Percentiles rank a stretch among this genome's conserved stretches.
Conservation (phyloP, 2,797 vertebrate genomes). For the Tangara arthus region DNA sequence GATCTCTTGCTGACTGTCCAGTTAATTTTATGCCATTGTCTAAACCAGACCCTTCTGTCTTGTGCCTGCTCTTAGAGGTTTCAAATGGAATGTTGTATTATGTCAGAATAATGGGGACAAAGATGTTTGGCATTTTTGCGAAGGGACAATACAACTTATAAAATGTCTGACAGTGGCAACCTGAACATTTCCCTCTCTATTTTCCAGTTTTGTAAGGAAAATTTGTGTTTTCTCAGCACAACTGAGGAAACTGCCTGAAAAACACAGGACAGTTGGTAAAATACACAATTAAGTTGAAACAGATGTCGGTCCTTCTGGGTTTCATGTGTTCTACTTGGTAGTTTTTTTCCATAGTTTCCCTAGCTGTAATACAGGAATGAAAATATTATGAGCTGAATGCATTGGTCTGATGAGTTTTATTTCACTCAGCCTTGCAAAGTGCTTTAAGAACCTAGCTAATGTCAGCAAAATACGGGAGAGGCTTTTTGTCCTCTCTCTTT, state of each 20-base stretch:
- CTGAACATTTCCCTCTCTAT: background rate
- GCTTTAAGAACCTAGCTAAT: background rate
- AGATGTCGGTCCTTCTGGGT: background rate
- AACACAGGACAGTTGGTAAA: background rate
- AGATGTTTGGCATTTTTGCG: background rate
- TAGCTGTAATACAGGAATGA: background rate
- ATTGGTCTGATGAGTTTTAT: background rate
- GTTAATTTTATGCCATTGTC: background rate
- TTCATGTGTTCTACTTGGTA: rapidly evolving
- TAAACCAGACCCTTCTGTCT: background rate
- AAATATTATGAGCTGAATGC: background rate
- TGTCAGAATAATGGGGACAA: background rate
- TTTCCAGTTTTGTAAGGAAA: background rate
- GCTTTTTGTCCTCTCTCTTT: background rate
- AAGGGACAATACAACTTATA: background rate
- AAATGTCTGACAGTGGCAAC: background rate
- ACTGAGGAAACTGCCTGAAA: background rate
- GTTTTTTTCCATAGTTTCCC: background rate
- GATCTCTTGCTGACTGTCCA: background rate
- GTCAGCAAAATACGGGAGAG: background rate
- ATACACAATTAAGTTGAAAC: background rate
- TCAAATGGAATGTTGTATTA: background rate
- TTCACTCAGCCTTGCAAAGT: background rate
- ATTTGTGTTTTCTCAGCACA: background rate
- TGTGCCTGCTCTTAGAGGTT: background rate